A percentile compares a stretch with the other conserved stretches of the same genome.
Conservation (phyloP, 2,888 invertebrate genomes). For the Caenorhabditis doughertyi region DNA sequence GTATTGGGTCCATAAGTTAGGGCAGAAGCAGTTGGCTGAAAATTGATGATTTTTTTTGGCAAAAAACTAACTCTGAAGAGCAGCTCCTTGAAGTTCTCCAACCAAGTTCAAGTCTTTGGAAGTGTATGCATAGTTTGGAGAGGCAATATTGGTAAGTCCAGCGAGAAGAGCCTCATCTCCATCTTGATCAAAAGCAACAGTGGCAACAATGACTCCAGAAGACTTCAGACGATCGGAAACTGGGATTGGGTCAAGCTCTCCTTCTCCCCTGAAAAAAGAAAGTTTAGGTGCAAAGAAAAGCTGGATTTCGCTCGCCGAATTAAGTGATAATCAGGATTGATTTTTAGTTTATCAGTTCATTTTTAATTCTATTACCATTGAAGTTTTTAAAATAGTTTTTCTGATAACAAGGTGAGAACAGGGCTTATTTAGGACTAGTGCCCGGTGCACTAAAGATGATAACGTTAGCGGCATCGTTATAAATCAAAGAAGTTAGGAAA, state of each 20-base stretch:
- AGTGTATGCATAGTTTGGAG: constrained; percentile 54
- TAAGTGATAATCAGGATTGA: no score
- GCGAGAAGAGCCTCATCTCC: constrained; percentile 46
- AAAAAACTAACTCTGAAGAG: constrained; percentile 49
- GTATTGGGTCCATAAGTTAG: constrained; percentile 63
- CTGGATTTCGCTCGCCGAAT: no score
- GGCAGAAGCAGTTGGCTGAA: constrained; percentile 69
- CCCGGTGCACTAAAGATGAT: no score
- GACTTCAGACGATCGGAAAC: constrained; percentile 58
- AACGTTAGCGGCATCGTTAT: no score
- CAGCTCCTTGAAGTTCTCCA: constrained; percentile 56
- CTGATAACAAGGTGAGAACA: no score
- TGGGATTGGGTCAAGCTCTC: constrained; percentile 56
- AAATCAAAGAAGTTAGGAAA: no score
- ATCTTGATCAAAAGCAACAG: constrained; percentile 63
- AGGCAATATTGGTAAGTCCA: constrained; percentile 53
- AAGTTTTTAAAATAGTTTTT: no score
- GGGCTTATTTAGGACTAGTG: no score
- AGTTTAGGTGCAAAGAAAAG: no score
- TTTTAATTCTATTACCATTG: no score
- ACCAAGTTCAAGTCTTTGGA: constrained; percentile 50
- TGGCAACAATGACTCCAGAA: constrained; percentile 55
- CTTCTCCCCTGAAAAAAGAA: constrained; percentile 46
- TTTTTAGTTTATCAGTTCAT: no score
- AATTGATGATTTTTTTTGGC: no score